Percentiles rank a stretch among this genome's conserved stretches.
Evolutionary conservation across 2,113 vertebrate genomes (phyloP).

Genomic region (Nasalis larvatus): DNA sequence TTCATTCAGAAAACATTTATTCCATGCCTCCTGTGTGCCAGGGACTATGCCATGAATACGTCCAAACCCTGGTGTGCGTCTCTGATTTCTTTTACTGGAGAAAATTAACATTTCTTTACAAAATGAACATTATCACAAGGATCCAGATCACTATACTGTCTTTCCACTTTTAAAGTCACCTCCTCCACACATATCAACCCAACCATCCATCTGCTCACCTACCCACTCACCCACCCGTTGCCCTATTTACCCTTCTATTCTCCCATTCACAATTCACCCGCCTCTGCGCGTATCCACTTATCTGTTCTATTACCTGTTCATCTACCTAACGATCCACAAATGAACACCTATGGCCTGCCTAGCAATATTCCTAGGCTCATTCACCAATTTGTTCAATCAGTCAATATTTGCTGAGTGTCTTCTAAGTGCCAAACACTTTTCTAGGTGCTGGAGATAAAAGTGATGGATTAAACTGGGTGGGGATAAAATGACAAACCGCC

Average conservation of each 20-base stretch:
- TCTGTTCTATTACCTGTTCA: background rate
- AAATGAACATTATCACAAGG: background rate
- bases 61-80: background rate
- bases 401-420: background rate
- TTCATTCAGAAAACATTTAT: background rate
- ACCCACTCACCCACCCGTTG: no score
- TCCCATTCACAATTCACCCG: background rate
- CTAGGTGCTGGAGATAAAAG: background rate
- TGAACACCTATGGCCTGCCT: background rate
- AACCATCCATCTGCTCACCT: background rate
- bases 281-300: background rate
- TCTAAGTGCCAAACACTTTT: background rate
- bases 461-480: background rate
- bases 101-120: background rate
- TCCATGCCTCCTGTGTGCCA: background rate
- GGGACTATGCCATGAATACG: background rate
- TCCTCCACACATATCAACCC: background rate
- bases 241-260: no score
- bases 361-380: background rate
- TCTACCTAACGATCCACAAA: background rate
- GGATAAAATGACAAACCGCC: background rate
- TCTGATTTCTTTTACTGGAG: background rate
- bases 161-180: background rate
- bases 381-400: background rate
- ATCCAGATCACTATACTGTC: background rate